Percentiles rank a stretch among this genome's conserved stretches.
Evolutionary conservation across 2,888 invertebrate species (phyloP).

Genomic region (Prosopocoilus inquinatus): DNA sequence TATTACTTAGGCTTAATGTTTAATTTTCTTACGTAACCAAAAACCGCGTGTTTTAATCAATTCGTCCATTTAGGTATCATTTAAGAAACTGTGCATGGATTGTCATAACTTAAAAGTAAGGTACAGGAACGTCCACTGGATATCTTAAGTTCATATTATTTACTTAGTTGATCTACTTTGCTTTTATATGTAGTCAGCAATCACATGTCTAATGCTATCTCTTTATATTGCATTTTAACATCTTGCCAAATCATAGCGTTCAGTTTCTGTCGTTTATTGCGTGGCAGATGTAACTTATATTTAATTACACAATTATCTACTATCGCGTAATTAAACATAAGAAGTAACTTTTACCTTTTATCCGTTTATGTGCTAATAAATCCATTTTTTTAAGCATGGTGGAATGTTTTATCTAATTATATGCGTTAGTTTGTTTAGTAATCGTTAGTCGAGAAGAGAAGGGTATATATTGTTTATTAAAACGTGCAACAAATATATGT

Average conservation of each 20-base stretch:
- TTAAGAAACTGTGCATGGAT: neutral
- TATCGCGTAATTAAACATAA: slow-evolving; percentile 1
- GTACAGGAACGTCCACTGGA: slow-evolving; percentile 17
- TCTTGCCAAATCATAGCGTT: slow-evolving; percentile 15
- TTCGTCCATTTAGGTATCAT: no score
- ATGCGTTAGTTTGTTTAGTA: slow-evolving; percentile 1
- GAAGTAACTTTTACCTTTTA: neutral
- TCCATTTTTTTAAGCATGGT: neutral
- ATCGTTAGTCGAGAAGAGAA: slow-evolving; percentile 2
- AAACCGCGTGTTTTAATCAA: no score
- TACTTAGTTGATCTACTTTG: slow-evolving; percentile 10
- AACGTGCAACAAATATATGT: neutral
- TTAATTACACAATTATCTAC: neutral
- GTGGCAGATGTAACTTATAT: neutral
- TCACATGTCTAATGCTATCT: slow-evolving; percentile 7
- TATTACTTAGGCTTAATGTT: no score
- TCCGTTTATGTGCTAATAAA: neutral
- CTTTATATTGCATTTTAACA: slow-evolving; percentile 4
- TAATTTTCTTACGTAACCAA: no score
- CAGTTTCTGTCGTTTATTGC: neutral
- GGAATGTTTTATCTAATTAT: slow-evolving; percentile 3
- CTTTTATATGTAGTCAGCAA: slow-evolving; percentile 10
- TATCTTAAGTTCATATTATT: slow-evolving; percentile 20
- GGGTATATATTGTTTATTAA: slow-evolving; percentile 11
- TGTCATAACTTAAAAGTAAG: slow-evolving; percentile 12